Conservation (phyloP, 2,888 invertebrate genomes). For the Anthrax anthrax region DNA sequence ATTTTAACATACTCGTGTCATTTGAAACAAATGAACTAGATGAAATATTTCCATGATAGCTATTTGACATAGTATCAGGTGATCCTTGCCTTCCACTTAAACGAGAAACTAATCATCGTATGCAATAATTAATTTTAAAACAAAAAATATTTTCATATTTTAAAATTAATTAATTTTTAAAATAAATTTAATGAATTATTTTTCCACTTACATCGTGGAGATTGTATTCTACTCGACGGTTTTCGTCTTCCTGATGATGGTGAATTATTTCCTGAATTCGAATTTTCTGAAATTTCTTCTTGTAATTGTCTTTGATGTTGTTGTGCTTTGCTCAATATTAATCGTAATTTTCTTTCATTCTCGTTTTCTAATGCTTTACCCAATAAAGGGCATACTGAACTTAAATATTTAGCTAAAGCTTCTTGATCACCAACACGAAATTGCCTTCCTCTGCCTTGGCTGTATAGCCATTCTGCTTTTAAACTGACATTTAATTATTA, state of each 20-base stretch:
- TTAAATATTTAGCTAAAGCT: conserved; percentile 66
- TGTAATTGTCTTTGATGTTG: conserved; percentile 75
- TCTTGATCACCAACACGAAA: conserved; percentile 75
- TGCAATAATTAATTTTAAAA: not conserved
- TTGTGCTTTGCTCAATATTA: conserved; percentile 79
- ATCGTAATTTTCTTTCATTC: conserved; percentile 70
- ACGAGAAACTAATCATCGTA: conserved; percentile 37
- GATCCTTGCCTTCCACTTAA: conserved; percentile 40
- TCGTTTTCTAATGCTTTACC: conserved; percentile 69
- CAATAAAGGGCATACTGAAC: conserved; percentile 70
- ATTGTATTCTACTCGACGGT: conserved; percentile 33
- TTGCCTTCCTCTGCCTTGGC: conserved; percentile 82
- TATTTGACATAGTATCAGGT: conserved; percentile 58
- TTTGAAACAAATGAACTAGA: conserved; percentile 19
- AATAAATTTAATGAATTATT: too few relatives aligned
- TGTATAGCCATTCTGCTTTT: conserved; percentile 90
- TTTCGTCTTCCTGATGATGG: conserved; percentile 31
- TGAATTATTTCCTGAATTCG: conserved; percentile 30
- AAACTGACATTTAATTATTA: conserved; percentile 47
- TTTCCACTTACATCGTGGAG: conserved; percentile 32
- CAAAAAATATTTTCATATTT: not conserved
- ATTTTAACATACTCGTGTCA: conserved; percentile 21
- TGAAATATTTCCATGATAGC: conserved; percentile 45
- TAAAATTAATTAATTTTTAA: too few relatives aligned
- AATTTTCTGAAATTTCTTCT: conserved; percentile 45